Evolutionary conservation across 2,113 vertebrate genomes (phyloP).

Genomic region (Mustela nigripes): DNA sequence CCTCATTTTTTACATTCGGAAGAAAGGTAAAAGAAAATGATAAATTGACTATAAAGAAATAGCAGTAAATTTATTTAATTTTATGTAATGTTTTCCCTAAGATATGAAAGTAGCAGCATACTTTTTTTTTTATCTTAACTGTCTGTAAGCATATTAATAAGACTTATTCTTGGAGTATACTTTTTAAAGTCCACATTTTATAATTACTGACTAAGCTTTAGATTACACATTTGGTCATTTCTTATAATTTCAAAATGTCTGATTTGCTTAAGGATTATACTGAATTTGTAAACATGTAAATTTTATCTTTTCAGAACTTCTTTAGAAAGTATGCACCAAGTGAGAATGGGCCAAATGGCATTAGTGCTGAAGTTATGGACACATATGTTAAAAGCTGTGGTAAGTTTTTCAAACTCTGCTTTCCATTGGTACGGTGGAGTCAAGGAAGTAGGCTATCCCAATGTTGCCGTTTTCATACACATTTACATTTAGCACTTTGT

Average conservation of each 20-base stretch:
- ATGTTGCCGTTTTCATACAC: neutral
- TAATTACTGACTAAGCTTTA: constrained; percentile 29
- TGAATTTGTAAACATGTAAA: constrained; percentile 53
- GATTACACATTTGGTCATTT: neutral
- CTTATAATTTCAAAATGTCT: neutral
- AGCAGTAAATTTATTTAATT: neutral
- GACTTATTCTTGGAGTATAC: neutral
- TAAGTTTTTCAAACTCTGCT: constrained; percentile 83
- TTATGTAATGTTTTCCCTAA: neutral
- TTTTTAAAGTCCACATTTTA: neutral
- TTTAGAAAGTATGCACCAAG: constrained; percentile 97
- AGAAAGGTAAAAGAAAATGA: constrained; percentile 16
- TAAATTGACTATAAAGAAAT: neutral
- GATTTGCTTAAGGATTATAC: neutral
- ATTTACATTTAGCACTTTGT: neutral
- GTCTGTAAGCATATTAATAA: neutral
- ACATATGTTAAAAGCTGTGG: constrained; percentile 99
- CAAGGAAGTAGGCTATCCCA: neutral
- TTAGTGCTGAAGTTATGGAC: constrained; percentile 99
- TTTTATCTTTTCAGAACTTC: constrained; percentile 92
- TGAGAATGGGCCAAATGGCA: constrained; percentile 97
- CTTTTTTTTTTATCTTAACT: neutral
- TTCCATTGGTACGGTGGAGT: too few relatives aligned
- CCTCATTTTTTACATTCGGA: neutral
- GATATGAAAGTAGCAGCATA: neutral